Base-by-base conservation (phyloP, 2,113 vertebrate genomes). In the Bufo gargarizans region DNA sequence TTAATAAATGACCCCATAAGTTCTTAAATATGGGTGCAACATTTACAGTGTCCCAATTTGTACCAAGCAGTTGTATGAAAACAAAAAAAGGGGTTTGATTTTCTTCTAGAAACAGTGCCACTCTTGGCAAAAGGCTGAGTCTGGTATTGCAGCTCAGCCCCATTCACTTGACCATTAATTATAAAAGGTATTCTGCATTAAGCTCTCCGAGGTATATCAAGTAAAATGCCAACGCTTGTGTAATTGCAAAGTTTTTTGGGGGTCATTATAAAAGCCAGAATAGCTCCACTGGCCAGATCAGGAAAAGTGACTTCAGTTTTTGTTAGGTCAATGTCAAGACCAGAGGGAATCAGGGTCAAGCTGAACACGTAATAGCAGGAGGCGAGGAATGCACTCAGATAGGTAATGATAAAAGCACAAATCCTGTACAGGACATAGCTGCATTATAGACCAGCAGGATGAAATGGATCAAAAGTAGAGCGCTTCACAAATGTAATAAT, bases 271-370 rank as follows among this genome's bases (percentile, higher is more conserved):
- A 67, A 84, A 67, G 82, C 55, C 82, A 84, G 63, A 84, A 84
- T 53, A 84, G 69, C 82, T 84, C 82, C 63, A 53, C 82, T 53
- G 82, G 14, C 82, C 82, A 71, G 12, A 84, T 84, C 82, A 84
- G 63, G 61, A 67, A 69, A 84, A 69, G 63, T 84, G 10, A 55
- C n/a, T n/a, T n/a, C n/a, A n/a, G n/a, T n/a, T n/a, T n/a, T n/a
- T n/a, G n/a, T n/a, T n/a, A n/a, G n/a, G n/a, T 83, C 81, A 83
- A 69, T 53, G 45, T 83, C 81, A 50, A 83, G 4, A 69, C 81
- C 63, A 83, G 43, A 50, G 82, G 82, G 63, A 83, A 69, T 84
- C 45, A 55, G 20, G 82, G 71, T 84, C 63, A 84, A 84, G 82
- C 63, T 71, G 82, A 84, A 71, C 71, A 55, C 8, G n/a, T 84